Evolutionary conservation across 2,888 invertebrate species (phyloP), one percentile per base, ranked within the genome.

Genomic region (Athalia circularis): DNA sequence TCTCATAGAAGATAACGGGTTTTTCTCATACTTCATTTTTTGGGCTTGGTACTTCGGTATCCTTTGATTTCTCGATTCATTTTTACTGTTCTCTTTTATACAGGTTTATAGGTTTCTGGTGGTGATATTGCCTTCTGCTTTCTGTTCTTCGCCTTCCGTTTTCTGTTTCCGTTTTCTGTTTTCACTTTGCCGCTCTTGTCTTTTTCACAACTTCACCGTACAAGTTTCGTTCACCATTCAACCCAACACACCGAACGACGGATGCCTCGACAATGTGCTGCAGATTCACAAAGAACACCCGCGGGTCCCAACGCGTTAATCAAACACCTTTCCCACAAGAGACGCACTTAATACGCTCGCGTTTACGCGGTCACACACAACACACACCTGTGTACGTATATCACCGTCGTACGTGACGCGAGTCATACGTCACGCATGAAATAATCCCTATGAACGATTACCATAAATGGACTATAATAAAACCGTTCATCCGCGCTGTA

Each of bases 281-380:
- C 29, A 29, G 81, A 82, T 83, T 81, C 82, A 81, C 84, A 83
- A 84, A 83, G 83, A 83, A 85, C 79, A 52, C 59, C 81, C 80
- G 52, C 68, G 68, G 77, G 81, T 65, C 78, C 77, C 67, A 29
- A 29, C 80, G 76, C 79, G 80, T 81, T 84, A 83, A 85, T 83
- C 85, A 83, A 84, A 81, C 81, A 54, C 67, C 65, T 57, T 65
- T 48, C 29, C 77, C 13, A n/a, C 65, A 13, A 61, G 65, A 50
- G 65, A 64, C n/a, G 45, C 29, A 50, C 57, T 13, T 13, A 75
- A 43, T 6, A 47, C 15, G 45, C 48, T 7, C 4, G 47, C 61
- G 59, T 43, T 68, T 29, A 54, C 47, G 59, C 47, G 43, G 13
- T 9, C 57, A 5, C n/a, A 29, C 15, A 75, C 52, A 3, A 29